A percentile compares a stretch with the other conserved stretches of the same genome.
phyloP scores from a whole-genome alignment of 2,113 vertebrate genomes.

The Perognathus longimembris region DNA sequence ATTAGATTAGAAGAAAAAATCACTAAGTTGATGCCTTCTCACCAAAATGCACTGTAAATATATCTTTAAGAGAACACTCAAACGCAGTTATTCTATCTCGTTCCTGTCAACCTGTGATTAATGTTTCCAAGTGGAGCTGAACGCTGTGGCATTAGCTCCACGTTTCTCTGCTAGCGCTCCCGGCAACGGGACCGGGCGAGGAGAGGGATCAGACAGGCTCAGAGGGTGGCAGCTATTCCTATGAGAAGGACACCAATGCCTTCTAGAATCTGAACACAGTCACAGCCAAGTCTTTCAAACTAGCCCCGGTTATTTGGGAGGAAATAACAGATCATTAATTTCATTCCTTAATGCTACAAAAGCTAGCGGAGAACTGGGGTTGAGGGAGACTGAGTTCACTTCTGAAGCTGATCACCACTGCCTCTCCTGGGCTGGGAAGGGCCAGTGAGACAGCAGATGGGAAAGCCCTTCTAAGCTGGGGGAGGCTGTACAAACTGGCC shows the following conservation, averaged over 20 bases:
- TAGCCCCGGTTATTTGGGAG: constrained; percentile 62
- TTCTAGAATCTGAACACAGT: constrained; percentile 69
- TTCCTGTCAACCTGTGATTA: constrained; percentile 81
- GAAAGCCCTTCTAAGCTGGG: neutral
- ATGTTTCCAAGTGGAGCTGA: constrained; percentile 75
- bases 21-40: constrained; percentile 82
- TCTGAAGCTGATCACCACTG: constrained; percentile 60
- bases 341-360: constrained; percentile 62
- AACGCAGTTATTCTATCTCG: constrained; percentile 78
- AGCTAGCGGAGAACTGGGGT: constrained; percentile 60
- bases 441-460: constrained; percentile 8
- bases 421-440: constrained; percentile 58
- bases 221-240: constrained; percentile 66
- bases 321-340: constrained; percentile 68
- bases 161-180: constrained; percentile 61
- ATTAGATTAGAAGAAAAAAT: constrained; percentile 84
- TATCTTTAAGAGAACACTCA: constrained; percentile 79
- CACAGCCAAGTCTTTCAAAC: constrained; percentile 61
- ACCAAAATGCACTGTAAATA: constrained; percentile 82
- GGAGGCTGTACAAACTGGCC: neutral
- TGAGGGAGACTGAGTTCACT: constrained; percentile 56
- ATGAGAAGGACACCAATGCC: constrained; percentile 54
- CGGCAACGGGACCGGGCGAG: constrained; percentile 51
- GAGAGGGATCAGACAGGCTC: constrained; percentile 49
- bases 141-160: constrained; percentile 61